A percentile compares a stretch with the other conserved stretches of the same genome.
Conservation (phyloP, 1,140 invertebrate species). For the Lasioglossum baleicum region DNA sequence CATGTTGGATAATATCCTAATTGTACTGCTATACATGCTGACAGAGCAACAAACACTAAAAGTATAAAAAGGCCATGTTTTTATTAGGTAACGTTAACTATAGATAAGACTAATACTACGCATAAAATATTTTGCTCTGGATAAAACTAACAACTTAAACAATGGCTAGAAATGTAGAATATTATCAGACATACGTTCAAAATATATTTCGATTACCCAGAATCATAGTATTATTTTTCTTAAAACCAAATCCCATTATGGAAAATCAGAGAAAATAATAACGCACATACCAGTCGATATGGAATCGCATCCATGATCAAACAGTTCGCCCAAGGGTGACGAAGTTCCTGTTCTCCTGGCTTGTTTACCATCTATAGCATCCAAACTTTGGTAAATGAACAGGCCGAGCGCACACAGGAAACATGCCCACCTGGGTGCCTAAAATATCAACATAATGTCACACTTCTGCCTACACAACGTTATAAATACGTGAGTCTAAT, state of each 20-base stretch:
- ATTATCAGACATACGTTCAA: no score
- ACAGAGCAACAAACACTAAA: conserved; percentile 96
- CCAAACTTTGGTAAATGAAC: conserved; percentile 98
- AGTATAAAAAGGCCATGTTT: conserved; percentile 55
- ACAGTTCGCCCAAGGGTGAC: conserved; percentile 97
- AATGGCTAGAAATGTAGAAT: no score
- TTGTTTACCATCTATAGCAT: conserved; percentile 99
- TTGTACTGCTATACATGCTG: conserved; percentile 94
- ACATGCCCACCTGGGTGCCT: conserved; percentile 96
- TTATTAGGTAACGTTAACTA: neutral
- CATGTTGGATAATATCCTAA: conserved; percentile 94
- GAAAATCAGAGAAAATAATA: neutral
- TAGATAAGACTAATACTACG: no score
- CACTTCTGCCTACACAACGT: neutral
- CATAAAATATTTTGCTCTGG: no score
- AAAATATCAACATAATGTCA: conserved; percentile 32
- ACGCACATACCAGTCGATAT: conserved; percentile 86
- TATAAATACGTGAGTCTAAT: neutral
- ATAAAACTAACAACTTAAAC: no score
- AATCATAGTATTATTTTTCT: no score
- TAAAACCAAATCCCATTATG: neutral
- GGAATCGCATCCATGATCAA: conserved; percentile 99
- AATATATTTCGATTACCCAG: no score
- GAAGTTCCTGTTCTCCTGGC: conserved; percentile 95
- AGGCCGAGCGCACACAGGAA: conserved; percentile 94